phyloP scores from a whole-genome alignment of 2,113 vertebrate species.

The Chiloscyllium plagiosum region DNA sequence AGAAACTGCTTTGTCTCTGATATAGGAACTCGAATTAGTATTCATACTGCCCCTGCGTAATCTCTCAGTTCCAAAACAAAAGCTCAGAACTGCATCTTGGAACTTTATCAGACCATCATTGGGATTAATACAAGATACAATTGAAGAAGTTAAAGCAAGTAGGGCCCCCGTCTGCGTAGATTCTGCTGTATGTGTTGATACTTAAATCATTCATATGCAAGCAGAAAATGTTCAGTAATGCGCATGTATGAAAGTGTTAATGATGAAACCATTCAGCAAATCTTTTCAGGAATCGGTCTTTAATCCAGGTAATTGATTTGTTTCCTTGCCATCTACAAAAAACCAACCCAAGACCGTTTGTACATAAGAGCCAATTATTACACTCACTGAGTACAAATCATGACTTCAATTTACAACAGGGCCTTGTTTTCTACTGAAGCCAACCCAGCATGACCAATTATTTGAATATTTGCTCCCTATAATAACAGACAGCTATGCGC shows the following conservation, averaged over 20 bases:
- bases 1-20: neutral
- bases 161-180: neutral
- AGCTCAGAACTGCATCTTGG: neutral
- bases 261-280: neutral
- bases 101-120: neutral
- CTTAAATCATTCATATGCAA: slow-evolving; percentile 7
- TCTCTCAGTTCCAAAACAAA: neutral
- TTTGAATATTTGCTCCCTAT: slow-evolving; percentile 40
- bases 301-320: slow-evolving; percentile 20
- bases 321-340: neutral
- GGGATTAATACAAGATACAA: neutral
- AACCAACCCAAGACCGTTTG: neutral
- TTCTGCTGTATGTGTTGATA: neutral
- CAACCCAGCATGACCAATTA: slow-evolving; percentile 39
- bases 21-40: neutral
- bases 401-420: slow-evolving; percentile 40
- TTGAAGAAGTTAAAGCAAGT: neutral
- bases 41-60: neutral
- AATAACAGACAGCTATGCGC: slow-evolving; percentile 42
- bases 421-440: slow-evolving; percentile 37
- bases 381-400: slow-evolving; percentile 20
- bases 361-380: slow-evolving; percentile 29
- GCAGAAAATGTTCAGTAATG: neutral
- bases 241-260: neutral
- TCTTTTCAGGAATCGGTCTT: neutral